Base-by-base conservation (phyloP, 2,888 invertebrate species). In the Calliphora vomitoria region DNA sequence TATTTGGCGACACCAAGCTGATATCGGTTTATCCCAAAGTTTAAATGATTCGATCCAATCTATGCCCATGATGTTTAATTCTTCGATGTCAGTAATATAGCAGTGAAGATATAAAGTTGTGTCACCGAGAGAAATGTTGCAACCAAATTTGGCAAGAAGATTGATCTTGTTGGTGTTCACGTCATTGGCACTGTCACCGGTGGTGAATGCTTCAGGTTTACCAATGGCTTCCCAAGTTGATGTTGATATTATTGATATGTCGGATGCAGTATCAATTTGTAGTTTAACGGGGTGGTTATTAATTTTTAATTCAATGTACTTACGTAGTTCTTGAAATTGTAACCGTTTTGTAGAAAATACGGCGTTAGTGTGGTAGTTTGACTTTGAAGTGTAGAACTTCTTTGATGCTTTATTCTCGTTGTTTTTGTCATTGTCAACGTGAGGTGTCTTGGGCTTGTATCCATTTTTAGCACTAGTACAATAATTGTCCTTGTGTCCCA, bases 211-310 rank as follows among this genome's bases (percentile, higher is more conserved):
- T 5, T 25, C 41, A 41, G 82, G 86, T 53, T 68, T 44, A 69
- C 85, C 78, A 11, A 85, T 68, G 5, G 53, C 8, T 62, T 88
- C 72, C 86, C 86, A 86, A 10, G 53, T 85, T 53, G 50, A 11
- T 18, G 11, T 44, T 44, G 68, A 82, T 72, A 82, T 85, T 1
- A 87, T 47, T 10, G 74, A 79, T 18, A 87, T 84, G n/a, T 87
- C 83, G 11, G 87, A 84, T 11, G 75, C 87, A n/a, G 87, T 84
- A 31, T 83, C 76, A 31, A 84, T 76, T 47, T 84, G 86, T 25
- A 86, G 11, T 4, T 25, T 44, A 25, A 44, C 62, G 31, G 50
- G 20, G 4, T 64, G 20, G 1, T 64, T 13, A 18, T 78, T 68
- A 38, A 64, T 64, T 38, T 38, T n/a, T 0, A 64, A n/a, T 15